phyloP scores from a whole-genome alignment of 2,888 invertebrate genomes.

The Tiliacea aurago region DNA sequence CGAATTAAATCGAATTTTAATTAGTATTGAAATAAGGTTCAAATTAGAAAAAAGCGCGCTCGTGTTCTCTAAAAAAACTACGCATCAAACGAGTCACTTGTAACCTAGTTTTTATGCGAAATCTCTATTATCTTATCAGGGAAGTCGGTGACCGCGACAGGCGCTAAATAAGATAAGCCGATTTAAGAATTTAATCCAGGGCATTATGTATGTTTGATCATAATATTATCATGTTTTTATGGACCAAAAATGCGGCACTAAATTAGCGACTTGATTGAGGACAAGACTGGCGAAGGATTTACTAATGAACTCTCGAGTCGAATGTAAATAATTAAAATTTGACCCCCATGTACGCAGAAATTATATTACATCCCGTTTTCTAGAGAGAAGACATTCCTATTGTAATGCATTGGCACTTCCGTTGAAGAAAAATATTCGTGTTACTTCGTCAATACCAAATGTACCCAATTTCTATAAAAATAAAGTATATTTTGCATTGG shows the following conservation, averaged over 20 bases:
- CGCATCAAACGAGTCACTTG: neutral
- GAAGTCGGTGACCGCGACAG: conserved; percentile 40
- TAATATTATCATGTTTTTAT: conserved; percentile 1
- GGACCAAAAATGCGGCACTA: neutral
- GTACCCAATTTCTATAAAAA: accelerated
- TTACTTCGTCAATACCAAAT: neutral
- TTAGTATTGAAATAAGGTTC: neutral
- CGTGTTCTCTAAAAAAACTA: neutral
- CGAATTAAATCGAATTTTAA: too few relatives aligned
- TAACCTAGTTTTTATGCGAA: conserved; percentile 52
- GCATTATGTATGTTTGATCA: neutral
- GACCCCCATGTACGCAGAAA: neutral
- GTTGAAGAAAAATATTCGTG: neutral
- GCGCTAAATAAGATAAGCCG: conserved; percentile 9
- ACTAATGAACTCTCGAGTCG: neutral
- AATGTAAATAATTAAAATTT: neutral
- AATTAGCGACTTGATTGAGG: neutral
- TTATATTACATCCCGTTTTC: neutral
- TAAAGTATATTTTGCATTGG: neutral
- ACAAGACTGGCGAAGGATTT: neutral
- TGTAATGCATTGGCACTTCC: neutral
- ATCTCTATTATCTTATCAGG: conserved; percentile 56
- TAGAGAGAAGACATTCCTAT: neutral
- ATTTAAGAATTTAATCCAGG: conserved; percentile 19
- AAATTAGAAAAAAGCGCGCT: neutral